Percentiles rank a stretch among this genome's conserved stretches.
Conservation (phyloP, 2,797 vertebrate species). For the Microctenopoma lineatum region DNA sequence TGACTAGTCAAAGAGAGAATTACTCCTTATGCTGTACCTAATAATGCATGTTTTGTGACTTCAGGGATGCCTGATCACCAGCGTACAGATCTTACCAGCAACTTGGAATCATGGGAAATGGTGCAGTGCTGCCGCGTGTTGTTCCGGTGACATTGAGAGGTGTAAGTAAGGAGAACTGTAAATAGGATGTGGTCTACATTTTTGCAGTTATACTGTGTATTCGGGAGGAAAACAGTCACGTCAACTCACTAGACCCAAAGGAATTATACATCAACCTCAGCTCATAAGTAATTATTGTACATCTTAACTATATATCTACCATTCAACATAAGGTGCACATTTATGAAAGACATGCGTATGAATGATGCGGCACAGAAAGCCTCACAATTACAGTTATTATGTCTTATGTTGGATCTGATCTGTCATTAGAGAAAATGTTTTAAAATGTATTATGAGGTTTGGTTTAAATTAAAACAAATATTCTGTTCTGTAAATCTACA, state of each 20-base stretch:
- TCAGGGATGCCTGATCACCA: too few species aligned
- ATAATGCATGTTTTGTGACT: too few species aligned
- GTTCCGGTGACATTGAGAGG: conserved; percentile 29
- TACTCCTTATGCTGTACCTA: too few species aligned
- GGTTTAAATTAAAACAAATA: neutral
- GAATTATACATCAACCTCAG: neutral
- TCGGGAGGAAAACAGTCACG: neutral
- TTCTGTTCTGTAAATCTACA: too few species aligned
- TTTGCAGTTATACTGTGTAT: neutral
- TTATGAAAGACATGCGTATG: too few species aligned
- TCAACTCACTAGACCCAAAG: neutral
- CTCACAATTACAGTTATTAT: too few species aligned
- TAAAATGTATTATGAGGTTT: neutral
- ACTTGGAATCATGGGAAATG: conserved; percentile 59
- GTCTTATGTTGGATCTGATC: neutral
- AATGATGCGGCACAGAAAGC: too few species aligned
- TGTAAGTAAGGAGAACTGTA: conserved; percentile 12
- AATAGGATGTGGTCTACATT: conserved; percentile 1
- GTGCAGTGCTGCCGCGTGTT: conserved; percentile 51
- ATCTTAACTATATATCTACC: neutral
- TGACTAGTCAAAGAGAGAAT: too few species aligned
- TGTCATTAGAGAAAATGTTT: neutral
- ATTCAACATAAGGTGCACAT: neutral
- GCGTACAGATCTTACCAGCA: conserved; percentile 36
- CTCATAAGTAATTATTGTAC: neutral